Base-by-base conservation (phyloP, 1,140 invertebrate species). In the Pseudobourletiella spinata region DNA sequence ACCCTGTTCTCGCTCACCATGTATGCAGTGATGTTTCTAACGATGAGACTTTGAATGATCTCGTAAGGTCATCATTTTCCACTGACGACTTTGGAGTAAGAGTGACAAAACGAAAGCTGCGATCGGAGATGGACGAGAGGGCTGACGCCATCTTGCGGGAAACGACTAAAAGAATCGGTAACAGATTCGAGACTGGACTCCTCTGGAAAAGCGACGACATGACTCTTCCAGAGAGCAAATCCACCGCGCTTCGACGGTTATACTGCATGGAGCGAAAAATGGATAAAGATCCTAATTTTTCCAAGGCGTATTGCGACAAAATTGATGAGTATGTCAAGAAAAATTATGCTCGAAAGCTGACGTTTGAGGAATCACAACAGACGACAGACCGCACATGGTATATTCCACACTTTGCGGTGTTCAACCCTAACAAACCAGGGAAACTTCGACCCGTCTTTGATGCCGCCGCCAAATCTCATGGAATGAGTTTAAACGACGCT, bases 401-500 rank as follows among this genome's bases (percentile, higher is more conserved):
- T n/a, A n/a, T n/a, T n/a, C n/a, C n/a, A n/a, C n/a, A n/a, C n/a
- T n/a, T n/a, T n/a, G n/a, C n/a, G n/a, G n/a, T n/a, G n/a, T n/a
- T n/a, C n/a, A n/a, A n/a, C n/a, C n/a, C n/a, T n/a, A n/a, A n/a
- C n/a, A n/a, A n/a, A n/a, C n/a, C n/a, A n/a, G n/a, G n/a, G n/a
- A n/a, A n/a, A n/a, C n/a, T n/a, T n/a, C n/a, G 39, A 57, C 55
- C n/a, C n/a, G n/a, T n/a, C n/a, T n/a, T n/a, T n/a, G n/a, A n/a
- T n/a, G n/a, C n/a, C n/a, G n/a, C n/a, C 39, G 71, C 66, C 3
- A 64, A 61, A 30, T 65, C 32, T 42, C 29, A 54, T 11, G 70
- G 65, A 0, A 42, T 26, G 15, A 66, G 65, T 8, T 39, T 74
- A 14, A 74, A 74, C 35, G 64, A 69, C 24, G 16, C 61, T 16